phyloP scores from a whole-genome alignment of 2,797 vertebrate species.

The Schizopygopsis malacanthus region DNA sequence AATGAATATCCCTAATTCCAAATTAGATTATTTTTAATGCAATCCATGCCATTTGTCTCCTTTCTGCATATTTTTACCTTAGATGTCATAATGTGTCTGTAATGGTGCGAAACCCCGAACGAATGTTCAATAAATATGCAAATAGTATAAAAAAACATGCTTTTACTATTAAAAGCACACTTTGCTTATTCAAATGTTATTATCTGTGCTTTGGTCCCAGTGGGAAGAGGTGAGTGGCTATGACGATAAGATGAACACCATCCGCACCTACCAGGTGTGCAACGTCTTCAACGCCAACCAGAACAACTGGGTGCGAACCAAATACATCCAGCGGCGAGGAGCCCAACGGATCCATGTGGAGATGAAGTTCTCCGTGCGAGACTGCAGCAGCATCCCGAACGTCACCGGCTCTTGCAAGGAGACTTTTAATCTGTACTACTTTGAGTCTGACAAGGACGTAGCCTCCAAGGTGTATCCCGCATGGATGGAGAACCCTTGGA shows the following conservation, averaged over 20 bases:
- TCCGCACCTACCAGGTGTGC: conserved; percentile 96
- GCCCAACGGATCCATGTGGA: conserved; percentile 96
- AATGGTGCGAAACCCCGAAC: conserved; percentile 3
- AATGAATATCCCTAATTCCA: conserved; percentile 9
- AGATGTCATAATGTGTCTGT: conserved; percentile 9
- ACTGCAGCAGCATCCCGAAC: conserved; percentile 94
- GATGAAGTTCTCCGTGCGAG: conserved; percentile 96
- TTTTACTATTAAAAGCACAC: conserved; percentile 1
- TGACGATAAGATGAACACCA: conserved; percentile 97
- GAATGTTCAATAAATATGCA: neutral
- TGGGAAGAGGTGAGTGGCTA: conserved; percentile 99
- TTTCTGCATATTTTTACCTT: neutral
- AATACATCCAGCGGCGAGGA: conserved; percentile 87
- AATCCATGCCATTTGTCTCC: conserved; percentile 1
- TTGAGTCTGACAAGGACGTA: conserved; percentile 86
- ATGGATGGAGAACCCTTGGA: conserved; percentile 99
- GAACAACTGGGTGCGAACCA: conserved; percentile 97
- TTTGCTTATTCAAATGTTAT: conserved; percentile 47
- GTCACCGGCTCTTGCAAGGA: conserved; percentile 98
- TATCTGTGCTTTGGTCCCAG: conserved; percentile 71
- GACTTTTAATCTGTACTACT: conserved; percentile 97
- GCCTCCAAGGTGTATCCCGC: conserved; percentile 86
- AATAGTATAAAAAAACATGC: neutral
- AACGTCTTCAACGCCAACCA: conserved; percentile 94
- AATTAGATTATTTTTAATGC: conserved; percentile 41